Base-by-base conservation (phyloP, 2,797 vertebrate genomes). In the Jordanella pulchra region DNA sequence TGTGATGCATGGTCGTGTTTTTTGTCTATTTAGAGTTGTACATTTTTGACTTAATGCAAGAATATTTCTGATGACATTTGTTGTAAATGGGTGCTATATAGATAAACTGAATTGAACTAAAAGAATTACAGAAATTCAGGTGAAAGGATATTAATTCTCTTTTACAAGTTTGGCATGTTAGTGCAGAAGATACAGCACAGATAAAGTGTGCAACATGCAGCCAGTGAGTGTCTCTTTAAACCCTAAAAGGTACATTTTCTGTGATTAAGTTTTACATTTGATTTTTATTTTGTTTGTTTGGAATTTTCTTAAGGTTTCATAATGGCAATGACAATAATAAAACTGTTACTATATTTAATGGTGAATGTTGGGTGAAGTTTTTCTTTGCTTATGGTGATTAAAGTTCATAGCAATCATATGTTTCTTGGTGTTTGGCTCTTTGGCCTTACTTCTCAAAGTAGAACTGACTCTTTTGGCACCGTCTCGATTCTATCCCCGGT, bases 121-220 rank as follows among this genome's bases (percentile, higher is more conserved):
- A 39, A 39, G 5, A 39, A 5, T 7, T 75, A 17, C 0, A 1
- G 50, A 6, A 3, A 56, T 32, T 25, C 23, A 61, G 32, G 48
- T 42, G 60, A 77, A 68, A 14, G 21, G 23, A 60, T 44, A 6
- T 2, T 35, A 27, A 27, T 61, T 71, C 48, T 21, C 42, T 18
- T 4, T 53, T 75, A 73, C 0, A 67, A 68, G 55, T 69, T 76
- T 53, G 65, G 72, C n/a, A 60, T 25, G 13, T 45, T n/a, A 63
- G 3, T 73, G 68, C 67, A 42, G 71, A 64, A 58, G 9, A 65
- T 14, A 21, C 23, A 4, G 61, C 64, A 17, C 28, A 21, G n/a
- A 54, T 45, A 18, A 45, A 65, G 39, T 53, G 6, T 63, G 50
- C 21, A 21, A 21, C n/a, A 47, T 68, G 47, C 25, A 65, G 56